phyloP scores from a whole-genome alignment of 2,888 invertebrate genomes.

The Slavum lentiscoides region DNA sequence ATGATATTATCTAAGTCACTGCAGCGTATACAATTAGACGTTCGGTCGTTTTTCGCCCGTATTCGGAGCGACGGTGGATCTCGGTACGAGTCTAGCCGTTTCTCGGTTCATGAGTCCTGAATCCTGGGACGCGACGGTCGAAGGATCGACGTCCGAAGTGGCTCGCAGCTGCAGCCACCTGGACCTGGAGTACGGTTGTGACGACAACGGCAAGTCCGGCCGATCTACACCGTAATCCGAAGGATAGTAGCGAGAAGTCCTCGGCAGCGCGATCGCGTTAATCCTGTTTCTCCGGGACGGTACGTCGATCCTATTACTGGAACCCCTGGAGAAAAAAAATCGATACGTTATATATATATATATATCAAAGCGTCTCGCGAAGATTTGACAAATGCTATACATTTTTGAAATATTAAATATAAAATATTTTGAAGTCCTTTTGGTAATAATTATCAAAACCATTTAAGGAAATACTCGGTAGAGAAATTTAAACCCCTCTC shows the following conservation, averaged over 20 bases:
- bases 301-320: neutral
- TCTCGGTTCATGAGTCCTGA: neutral
- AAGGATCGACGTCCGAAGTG: neutral
- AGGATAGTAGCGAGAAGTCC: neutral
- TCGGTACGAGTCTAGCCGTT: slow-evolving; percentile 10
- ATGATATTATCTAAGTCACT: too few relatives aligned
- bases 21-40: too few relatives aligned
- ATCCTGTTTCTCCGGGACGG: slow-evolving; percentile 18
- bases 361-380: too few relatives aligned
- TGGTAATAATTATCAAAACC: too few relatives aligned
- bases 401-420: too few relatives aligned
- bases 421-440: too few relatives aligned
- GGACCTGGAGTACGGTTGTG: slow-evolving; percentile 3
- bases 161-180: neutral
- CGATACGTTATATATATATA: too few relatives aligned
- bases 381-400: too few relatives aligned
- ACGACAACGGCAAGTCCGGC: neutral
- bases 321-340: slow-evolving; percentile 10
- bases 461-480: too few relatives aligned
- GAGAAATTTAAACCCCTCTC: too few relatives aligned
- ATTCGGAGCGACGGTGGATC: slow-evolving; percentile 12
- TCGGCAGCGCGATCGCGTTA: neutral
- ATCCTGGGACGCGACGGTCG: neutral
- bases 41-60: slow-evolving; percentile 8
- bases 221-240: slow-evolving; percentile 5